phyloP scores from a whole-genome alignment of 2,888 invertebrate genomes.

The Ariolimax columbianus region DNA sequence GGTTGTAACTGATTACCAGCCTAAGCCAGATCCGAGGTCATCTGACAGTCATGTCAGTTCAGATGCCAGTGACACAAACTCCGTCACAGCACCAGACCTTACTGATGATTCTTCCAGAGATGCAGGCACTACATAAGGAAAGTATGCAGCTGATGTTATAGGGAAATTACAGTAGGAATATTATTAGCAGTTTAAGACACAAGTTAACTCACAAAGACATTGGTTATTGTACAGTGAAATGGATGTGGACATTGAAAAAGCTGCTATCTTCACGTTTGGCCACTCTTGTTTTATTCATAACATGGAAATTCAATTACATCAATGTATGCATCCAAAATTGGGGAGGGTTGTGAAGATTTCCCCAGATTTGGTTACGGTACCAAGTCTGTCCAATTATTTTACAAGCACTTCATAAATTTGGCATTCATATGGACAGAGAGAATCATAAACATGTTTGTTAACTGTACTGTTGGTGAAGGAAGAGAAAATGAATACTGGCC shows the following conservation, averaged over 20 bases:
- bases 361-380: neutral
- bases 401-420: neutral
- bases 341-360: neutral
- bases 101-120: conserved; percentile 55
- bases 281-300: neutral
- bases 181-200: neutral
- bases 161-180: neutral
- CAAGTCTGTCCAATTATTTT: neutral
- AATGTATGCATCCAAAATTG: neutral
- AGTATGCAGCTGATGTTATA: neutral
- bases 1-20: conserved; percentile 91
- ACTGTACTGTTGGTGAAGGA: neutral
- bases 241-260: neutral
- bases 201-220: neutral
- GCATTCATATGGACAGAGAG: neutral
- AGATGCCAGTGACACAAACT: conserved; percentile 70
- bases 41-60: conserved; percentile 62
- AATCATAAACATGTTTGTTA: neutral
- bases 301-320: neutral
- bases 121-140: conserved; percentile 43
- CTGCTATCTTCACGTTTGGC: neutral
- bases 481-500: neutral
- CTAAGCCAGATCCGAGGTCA: conserved; percentile 66
- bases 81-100: conserved; percentile 56
- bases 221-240: neutral